These are phyloP conservation scores for Merodon equestris DNA, from an alignment of 2,888 invertebrate species.

Conservation along the genomic window DNA sequence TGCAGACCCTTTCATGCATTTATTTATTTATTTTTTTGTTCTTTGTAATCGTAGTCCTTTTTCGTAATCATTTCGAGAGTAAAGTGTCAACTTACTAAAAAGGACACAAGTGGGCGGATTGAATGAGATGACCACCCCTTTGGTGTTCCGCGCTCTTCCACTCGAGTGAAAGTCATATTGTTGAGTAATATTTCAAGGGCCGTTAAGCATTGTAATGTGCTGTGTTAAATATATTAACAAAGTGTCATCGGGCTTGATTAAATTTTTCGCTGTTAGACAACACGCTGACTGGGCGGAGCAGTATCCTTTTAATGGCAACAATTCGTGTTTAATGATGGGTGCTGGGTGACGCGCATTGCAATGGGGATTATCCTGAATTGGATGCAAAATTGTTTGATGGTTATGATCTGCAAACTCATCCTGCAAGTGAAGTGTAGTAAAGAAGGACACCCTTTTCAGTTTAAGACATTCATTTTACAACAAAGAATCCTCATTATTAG, in stretches of 20 bases:
- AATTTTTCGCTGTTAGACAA: conserved; percentile 63
- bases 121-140: conserved; percentile 47
- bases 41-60: conserved; percentile 16
- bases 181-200: conserved; percentile 62
- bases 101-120: conserved; percentile 6
- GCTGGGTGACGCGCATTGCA: background rate
- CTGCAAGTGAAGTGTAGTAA: too few relatives aligned
- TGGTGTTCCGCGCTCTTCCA: conserved; percentile 46
- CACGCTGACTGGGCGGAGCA: conserved; percentile 24
- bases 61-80: conserved; percentile 49
- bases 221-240: conserved; percentile 67
- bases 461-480: too few relatives aligned
- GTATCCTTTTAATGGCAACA: conserved; percentile 37
- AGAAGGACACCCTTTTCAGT: too few relatives aligned
- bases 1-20: too few relatives aligned
- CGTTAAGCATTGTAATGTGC: conserved; percentile 68
- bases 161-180: conserved; percentile 61
- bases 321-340: conserved; percentile 51
- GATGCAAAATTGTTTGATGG: too few relatives aligned
- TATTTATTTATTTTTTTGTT: conserved; percentile 24
- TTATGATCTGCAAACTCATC: too few relatives aligned
- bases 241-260: conserved; percentile 67
- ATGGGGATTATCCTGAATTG: too few relatives aligned
- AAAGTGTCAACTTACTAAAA: conserved; percentile 48
- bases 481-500: too few relatives aligned